phyloP scores from a whole-genome alignment of 2,888 invertebrate genomes.

The Holacanthella duospinosa region DNA sequence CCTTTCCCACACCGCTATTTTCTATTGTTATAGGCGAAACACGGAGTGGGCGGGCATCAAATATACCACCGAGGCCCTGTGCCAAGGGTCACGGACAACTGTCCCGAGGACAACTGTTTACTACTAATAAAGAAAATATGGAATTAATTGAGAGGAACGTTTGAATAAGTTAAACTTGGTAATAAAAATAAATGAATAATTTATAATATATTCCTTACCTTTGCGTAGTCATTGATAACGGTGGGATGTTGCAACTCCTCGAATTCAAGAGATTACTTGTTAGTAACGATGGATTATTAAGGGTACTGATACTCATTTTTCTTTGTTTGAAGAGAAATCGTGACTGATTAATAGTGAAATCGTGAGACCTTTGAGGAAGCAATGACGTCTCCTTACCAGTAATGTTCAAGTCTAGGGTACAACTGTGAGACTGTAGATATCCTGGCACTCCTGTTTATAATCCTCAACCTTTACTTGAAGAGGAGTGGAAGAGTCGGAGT shows the following conservation, averaged over 20 bases:
- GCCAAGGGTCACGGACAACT: constrained; percentile 66
- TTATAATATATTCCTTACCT: not conserved
- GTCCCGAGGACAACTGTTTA: constrained; percentile 14
- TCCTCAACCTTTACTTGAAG: no score
- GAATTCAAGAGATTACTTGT: constrained; percentile 12
- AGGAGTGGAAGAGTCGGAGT: no score
- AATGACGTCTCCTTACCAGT: no score
- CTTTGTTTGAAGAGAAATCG: not conserved
- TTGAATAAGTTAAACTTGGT: not conserved
- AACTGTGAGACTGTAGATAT: no score
- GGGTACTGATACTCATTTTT: constrained; percentile 23
- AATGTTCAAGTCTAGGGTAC: no score
- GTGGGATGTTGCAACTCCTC: constrained; percentile 18
- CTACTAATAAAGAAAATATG: constrained; percentile 13
- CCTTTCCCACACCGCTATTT: constrained; percentile 62
- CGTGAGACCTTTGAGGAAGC: no score
- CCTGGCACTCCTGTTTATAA: no score
- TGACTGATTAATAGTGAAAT: no score
- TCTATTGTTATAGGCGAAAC: constrained; percentile 51
- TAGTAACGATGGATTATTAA: not conserved
- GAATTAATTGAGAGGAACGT: not conserved
- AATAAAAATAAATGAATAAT: no score
- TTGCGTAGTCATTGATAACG: constrained; percentile 19
- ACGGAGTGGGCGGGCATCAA: constrained; percentile 96
- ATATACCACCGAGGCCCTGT: constrained; percentile 94